Evolutionary conservation across 2,888 invertebrate genomes (phyloP).

Genomic region (Drosophila cyrtoloma): DNA sequence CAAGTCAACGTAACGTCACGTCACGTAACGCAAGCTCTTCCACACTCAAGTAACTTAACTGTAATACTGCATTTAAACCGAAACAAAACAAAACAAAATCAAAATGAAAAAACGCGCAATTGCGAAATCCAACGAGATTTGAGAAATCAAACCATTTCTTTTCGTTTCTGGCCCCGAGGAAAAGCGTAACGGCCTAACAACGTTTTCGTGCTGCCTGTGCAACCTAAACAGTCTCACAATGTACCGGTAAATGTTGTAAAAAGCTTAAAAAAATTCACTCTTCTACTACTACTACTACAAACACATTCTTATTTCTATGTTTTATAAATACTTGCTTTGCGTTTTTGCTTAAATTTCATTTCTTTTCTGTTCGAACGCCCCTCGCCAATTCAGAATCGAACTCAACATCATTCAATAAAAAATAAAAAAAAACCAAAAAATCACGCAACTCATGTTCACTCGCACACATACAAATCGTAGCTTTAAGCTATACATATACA

Average conservation of each 20-base stretch:
- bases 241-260: slow-evolving; percentile 73
- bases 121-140: slow-evolving; percentile 30
- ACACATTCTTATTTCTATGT: not conserved
- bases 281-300: slow-evolving; percentile 22
- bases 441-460: slow-evolving; percentile 13
- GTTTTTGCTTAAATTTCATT: slow-evolving; percentile 8
- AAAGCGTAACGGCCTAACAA: slow-evolving; percentile 72
- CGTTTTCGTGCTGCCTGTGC: slow-evolving; percentile 79
- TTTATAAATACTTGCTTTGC: not conserved
- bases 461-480: slow-evolving; percentile 18
- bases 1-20: slow-evolving; percentile 23
- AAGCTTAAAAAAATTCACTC: slow-evolving; percentile 1
- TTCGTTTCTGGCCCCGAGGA: slow-evolving; percentile 57
- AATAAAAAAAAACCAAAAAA: not conserved
- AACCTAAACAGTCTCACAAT: slow-evolving; percentile 78
- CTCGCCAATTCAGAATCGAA: slow-evolving; percentile 2
- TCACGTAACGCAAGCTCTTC: slow-evolving; percentile 33
- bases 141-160: slow-evolving; percentile 26
- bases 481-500: slow-evolving; percentile 38
- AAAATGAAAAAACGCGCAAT: slow-evolving; percentile 35
- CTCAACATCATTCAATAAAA: slow-evolving; percentile 1
- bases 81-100: not conserved
- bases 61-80: slow-evolving; percentile 40
- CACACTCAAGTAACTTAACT: slow-evolving; percentile 36
- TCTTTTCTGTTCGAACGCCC: slow-evolving; percentile 4